Percentiles rank a stretch among this genome's conserved stretches.
Conservation (phyloP, 1,140 invertebrate genomes). For the Ceratina japonica region DNA sequence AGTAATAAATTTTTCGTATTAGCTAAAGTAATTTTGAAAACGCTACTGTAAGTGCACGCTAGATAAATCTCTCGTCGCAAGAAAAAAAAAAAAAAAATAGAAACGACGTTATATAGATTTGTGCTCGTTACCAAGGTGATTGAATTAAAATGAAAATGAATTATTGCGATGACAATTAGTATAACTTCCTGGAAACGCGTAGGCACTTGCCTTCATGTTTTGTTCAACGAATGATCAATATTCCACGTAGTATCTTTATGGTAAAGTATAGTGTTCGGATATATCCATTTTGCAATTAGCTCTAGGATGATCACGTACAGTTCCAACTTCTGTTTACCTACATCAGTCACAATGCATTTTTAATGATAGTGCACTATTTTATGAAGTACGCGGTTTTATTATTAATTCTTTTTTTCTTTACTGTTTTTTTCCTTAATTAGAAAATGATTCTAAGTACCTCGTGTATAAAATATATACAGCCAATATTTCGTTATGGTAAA, state of each 20-base stretch:
- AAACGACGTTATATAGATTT: constrained; percentile 23
- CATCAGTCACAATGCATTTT: constrained; percentile 39
- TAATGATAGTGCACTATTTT: constrained; percentile 44
- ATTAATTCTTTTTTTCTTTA: not conserved
- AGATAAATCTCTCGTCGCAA: constrained; percentile 4
- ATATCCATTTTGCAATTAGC: constrained; percentile 2
- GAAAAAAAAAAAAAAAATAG: not conserved
- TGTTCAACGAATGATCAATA: constrained; percentile 35
- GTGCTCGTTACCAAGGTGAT: constrained; percentile 24
- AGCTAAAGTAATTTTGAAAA: not conserved
- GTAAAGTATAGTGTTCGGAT: constrained; percentile 32
- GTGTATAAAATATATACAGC: constrained; percentile 36
- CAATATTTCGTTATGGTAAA: constrained; percentile 24
- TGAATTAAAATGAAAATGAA: constrained; percentile 2
- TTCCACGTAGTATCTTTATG: constrained; percentile 29
- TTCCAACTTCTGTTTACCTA: constrained; percentile 4
- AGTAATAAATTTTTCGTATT: too few species aligned
- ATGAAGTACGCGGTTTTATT: constrained; percentile 1
- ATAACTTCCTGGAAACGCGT: constrained; percentile 26
- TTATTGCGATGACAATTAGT: constrained; percentile 10
- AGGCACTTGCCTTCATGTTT: constrained; percentile 50
- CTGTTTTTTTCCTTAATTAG: not conserved
- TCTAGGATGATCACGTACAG: constrained; percentile 16
- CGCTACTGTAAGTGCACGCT: not conserved
- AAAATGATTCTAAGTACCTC: constrained; percentile 41